Evolutionary conservation across 2,888 invertebrate genomes (phyloP), one percentile per base, ranked within the genome.

Genomic region (Aphodius sticticus): DNA sequence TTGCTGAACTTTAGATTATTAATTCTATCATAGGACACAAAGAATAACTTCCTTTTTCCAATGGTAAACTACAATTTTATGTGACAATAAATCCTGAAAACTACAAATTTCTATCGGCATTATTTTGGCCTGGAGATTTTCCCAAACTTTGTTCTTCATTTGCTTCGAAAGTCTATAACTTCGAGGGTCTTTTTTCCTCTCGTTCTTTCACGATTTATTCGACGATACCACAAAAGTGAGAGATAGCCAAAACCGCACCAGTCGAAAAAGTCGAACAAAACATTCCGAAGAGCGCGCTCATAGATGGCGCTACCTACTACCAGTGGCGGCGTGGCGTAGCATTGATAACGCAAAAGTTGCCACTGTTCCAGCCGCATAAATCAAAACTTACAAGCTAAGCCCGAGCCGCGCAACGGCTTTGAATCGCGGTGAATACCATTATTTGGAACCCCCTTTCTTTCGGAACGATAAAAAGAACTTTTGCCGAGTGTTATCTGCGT

Each of bases 361-460:
- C 53, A 53, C 53, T 53, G 53, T 53, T 12, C 53, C 53, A 53
- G 53, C 12, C 53, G 53, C 53, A 53, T 53, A 53, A 53, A 53
- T 53, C 53, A 53, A 53, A 53, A 53, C 53, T 53, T 53, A 53
- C 53, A 53, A 53, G 53, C 53, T 53, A 53, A 53, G 53, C 53
- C 53, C 7, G 53, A 7, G 53, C 53, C 9, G 1, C 12, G 53
- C 53, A 5, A 12, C 53, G 53, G 53, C 53, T 53, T 53, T 53
- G 53, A 53, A 53, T 53, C 53, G 53, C 53, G 53, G 53, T 53
- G 53, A 53, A 53, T 53, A 53, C 3, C 53, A 53, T 53, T 53
- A 53, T 53, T 53, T 53, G 53, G 53, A 12, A 5, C 53, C 53
- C 53, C 53, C 53, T 53, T 53, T 53, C 53, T 53, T 53, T 53